These are phyloP conservation scores for Eulithis prunata DNA, from an alignment of 2,888 invertebrate genomes.

Conservation along the genomic window DNA sequence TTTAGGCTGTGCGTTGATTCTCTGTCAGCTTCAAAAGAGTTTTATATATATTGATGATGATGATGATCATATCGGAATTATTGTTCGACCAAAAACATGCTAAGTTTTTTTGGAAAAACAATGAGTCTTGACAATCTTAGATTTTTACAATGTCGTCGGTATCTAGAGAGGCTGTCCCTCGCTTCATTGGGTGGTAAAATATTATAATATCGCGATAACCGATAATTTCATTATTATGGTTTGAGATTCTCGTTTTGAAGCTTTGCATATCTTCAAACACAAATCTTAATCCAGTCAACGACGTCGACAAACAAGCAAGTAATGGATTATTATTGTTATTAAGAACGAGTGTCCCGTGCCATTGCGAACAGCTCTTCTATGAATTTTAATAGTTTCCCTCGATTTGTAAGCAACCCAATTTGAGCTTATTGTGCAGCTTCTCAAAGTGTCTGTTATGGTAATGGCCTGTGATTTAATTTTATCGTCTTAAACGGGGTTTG, in stretches of 20 bases:
- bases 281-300: slow-evolving; percentile 27
- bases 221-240: background rate
- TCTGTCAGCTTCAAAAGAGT: no score
- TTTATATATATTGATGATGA: no score
- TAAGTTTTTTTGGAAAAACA: no score
- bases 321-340: slow-evolving; percentile 25
- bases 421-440: slow-evolving; percentile 29
- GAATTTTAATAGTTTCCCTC: slow-evolving; percentile 29
- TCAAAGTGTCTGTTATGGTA: slow-evolving; percentile 25
- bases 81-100: no score
- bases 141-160: no score
- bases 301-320: slow-evolving; percentile 20
- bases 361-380: slow-evolving; percentile 19
- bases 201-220: no score
- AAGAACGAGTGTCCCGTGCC: slow-evolving; percentile 24
- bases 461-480: slow-evolving; percentile 27
- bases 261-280: slow-evolving; percentile 6
- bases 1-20: no score
- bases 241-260: background rate
- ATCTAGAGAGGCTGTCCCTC: no score
- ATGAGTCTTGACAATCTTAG: no score
- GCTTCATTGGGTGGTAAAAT: no score
- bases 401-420: slow-evolving; percentile 31
- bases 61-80: no score
- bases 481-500: slow-evolving; percentile 18